Base-by-base conservation (phyloP, 2,888 invertebrate species). In the Dicranocentrus wangi region DNA sequence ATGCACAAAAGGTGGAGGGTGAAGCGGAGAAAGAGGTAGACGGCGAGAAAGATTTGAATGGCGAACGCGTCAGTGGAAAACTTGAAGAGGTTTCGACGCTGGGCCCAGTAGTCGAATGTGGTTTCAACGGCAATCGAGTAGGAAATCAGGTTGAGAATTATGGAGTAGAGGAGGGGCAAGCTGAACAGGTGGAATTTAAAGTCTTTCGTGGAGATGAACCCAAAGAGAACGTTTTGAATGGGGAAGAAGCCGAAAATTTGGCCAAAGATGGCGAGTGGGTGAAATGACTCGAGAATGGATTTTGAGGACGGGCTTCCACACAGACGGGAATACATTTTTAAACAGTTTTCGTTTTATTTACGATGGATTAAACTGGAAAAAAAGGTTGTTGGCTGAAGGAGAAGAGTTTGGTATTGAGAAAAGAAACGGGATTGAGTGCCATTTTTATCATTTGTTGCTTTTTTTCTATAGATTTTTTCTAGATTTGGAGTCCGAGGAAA, bases 61-160 rank as follows among this genome's bases (percentile, higher is more conserved):
- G 82, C 80, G 61, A 83, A 83, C 15, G 70, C 69, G 66, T 83
- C 82, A 2, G 80, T 80, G 1, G 68, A 60, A 43, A 78, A 82
- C 21, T 78, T 78, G 27, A 82, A 82, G 17, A 77, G 63, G n/a
- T 51, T 32, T 15, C 77, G 43, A 13, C 77, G 77, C 17, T 66
- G 76, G 5, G 1, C 1, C 82, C 82, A 76, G 25, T 72, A 83
- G 7, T 28, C 70, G 1, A 39, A 32, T 13, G 76, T 83, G 0
- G 55, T n/a, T 39, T 83, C 82, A 19, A 32, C 51, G 13, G 72
- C n/a, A 3, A 75, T 19, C 1, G 65, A 28, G 61, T 78, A 73
- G 1, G 69, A 10, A 10, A 70, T 27, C 13, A 82, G 21, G 39
- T 73, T 78, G 5, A 82, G n/a, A 13, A 82, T 5, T 5, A 82